A percentile compares a stretch with the other conserved stretches of the same genome.
Conservation (phyloP, 1,140 invertebrate species). For the Battus philenor region DNA sequence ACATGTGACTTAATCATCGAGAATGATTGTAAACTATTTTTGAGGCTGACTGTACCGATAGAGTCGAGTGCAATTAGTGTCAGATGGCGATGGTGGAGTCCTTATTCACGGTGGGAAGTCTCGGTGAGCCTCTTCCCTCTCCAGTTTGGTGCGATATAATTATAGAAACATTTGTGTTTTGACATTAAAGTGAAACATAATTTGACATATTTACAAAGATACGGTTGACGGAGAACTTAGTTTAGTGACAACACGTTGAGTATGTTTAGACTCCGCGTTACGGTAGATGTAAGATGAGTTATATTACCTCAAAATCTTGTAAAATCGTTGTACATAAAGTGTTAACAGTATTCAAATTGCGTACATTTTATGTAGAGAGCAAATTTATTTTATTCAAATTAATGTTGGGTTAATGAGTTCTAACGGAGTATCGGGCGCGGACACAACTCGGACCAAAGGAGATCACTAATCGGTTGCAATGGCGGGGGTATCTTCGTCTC, state of each 20-base stretch:
- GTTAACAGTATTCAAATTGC: not conserved
- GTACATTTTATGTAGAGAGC: not conserved
- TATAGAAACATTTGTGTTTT: too few relatives aligned
- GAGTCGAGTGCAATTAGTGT: not conserved
- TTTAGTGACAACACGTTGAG: not conserved
- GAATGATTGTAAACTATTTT: not conserved
- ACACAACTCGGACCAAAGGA: not conserved
- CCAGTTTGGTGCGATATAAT: too few relatives aligned
- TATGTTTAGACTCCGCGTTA: not conserved
- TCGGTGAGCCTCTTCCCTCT: too few relatives aligned
- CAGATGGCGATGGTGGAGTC: too few relatives aligned
- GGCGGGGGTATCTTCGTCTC: not conserved
- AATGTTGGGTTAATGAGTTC: not conserved
- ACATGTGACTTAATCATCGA: not conserved
- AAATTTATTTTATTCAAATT: not conserved
- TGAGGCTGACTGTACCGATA: slow-evolving; percentile 1
- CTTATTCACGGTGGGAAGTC: too few relatives aligned
- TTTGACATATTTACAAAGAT: too few relatives aligned
- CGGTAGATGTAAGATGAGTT: not conserved
- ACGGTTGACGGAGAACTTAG: too few relatives aligned
- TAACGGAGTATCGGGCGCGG: not conserved
- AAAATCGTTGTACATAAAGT: not conserved
- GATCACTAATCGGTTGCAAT: not conserved
- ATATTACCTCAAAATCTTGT: not conserved
- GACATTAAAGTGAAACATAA: too few relatives aligned